Evolutionary conservation across 2,113 vertebrate species (phyloP), one percentile per base, ranked within the genome.

Genomic region (Geococcyx californianus): DNA sequence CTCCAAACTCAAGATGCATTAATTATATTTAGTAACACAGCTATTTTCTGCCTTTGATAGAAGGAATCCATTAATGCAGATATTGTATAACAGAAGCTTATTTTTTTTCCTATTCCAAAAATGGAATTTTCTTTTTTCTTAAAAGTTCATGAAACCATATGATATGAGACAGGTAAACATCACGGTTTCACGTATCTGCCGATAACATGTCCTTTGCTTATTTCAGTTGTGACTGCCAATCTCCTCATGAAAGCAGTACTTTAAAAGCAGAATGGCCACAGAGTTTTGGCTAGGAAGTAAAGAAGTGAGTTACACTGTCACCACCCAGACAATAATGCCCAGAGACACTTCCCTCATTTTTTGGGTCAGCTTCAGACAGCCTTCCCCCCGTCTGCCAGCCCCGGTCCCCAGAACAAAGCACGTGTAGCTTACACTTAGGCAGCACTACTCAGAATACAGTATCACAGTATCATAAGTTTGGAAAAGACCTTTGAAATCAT

Each of bases 21-120:
- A 44, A 92, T 96, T 94, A 78, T 78, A 68, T 80, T 93, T 89
- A 87, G 77, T 24, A 75, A 73, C 67, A 81, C 45, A 33, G 87
- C 62, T 91, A 86, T 95, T 95, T 90, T 73, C 69, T 84, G 59
- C 84, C 84, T 90, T 88, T 94, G 92, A 89, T 11, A 93, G 78
- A 92, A 96, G 45, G 45, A 85, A 93, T 78, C 84, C 63, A 59
- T 81, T 86, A 59, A 59, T 29, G 26, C n/a, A 90, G 52, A 33
- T 64, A 66, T 5, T 60, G 82, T 77, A 49, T 47, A 94, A 95
- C 14, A 47, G 55, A 60, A 56, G 89, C 60, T 88, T 56, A 28
- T 87, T 94, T 97, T 49, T 90, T 79, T 34, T 88, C 38, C 2
- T 29, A 16, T 54, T 89, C 31, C 28, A 82, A 91, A 49, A 90